phyloP scores from a whole-genome alignment of 2,888 invertebrate genomes.

The Choreutis nemorana region DNA sequence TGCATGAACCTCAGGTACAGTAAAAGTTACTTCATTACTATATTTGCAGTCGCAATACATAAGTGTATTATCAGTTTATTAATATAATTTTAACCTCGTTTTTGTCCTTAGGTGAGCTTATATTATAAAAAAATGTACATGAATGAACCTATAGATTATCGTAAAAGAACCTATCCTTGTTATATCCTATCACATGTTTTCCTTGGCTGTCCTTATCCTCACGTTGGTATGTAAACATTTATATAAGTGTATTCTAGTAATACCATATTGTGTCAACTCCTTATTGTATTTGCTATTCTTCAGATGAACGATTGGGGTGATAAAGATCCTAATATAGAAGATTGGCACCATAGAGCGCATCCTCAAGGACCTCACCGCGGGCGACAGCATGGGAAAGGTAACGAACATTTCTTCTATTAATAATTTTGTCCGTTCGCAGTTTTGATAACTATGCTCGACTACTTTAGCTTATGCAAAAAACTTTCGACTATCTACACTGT shows the following conservation, averaged over 20 bases:
- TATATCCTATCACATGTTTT: conserved; percentile 57
- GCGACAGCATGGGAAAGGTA: conserved; percentile 36
- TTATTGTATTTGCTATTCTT: too few relatives aligned
- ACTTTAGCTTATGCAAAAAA: too few relatives aligned
- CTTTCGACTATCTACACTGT: too few relatives aligned
- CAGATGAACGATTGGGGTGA: conserved; percentile 63
- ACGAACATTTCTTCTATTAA: conserved; percentile 1
- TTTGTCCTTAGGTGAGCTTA: conserved; percentile 42
- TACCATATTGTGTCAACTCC: too few relatives aligned
- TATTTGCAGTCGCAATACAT: not conserved
- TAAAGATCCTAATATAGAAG: conserved; percentile 53
- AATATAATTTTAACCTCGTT: conserved; percentile 8
- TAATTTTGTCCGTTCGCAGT: too few relatives aligned
- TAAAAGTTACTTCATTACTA: too few relatives aligned
- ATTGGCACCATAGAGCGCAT: conserved; percentile 58
- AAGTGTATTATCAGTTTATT: conserved; percentile 3
- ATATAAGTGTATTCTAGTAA: too few relatives aligned
- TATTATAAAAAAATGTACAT: conserved; percentile 39
- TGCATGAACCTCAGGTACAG: conserved; percentile 57
- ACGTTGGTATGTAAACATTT: conserved; percentile 46
- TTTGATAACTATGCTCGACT: too few relatives aligned
- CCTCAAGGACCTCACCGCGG: conserved; percentile 59
- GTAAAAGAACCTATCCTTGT: conserved; percentile 40
- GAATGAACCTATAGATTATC: conserved; percentile 53
- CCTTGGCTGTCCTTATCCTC: conserved; percentile 59